These are phyloP conservation scores for Gari tellinella DNA, from an alignment of 2,888 invertebrate genomes.

Conservation along the genomic window DNA sequence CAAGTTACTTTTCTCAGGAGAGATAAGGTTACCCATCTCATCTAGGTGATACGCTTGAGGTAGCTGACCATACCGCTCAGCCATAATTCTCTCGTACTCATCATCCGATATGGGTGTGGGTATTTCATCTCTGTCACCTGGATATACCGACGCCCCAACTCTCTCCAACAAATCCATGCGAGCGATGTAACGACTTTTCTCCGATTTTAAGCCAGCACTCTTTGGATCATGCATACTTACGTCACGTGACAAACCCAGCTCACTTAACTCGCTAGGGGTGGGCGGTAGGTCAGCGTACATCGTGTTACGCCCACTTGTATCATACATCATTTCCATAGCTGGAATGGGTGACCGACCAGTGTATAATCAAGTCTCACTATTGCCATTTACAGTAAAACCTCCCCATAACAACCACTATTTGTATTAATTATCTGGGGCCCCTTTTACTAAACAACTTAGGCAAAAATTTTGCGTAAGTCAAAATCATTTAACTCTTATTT, in stretches of 20 bases:
- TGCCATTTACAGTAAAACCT: too few relatives aligned
- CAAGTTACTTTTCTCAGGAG: conserved; percentile 33
- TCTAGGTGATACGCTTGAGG: conserved; percentile 3
- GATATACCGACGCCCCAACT: conserved; percentile 42
- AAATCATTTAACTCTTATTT: too few relatives aligned
- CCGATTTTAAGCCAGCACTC: conserved; percentile 38
- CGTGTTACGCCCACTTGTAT: conserved; percentile 49
- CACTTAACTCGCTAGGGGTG: conserved; percentile 46
- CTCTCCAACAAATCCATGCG: conserved; percentile 51
- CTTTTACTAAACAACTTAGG: too few relatives aligned
- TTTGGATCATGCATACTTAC: conserved; percentile 45
- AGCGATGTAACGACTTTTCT: conserved; percentile 46
- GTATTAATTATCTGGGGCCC: too few relatives aligned
- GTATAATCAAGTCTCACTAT: too few relatives aligned
- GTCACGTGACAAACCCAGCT: conserved; percentile 45
- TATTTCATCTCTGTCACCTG: conserved; percentile 32
- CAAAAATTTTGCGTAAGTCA: too few relatives aligned
- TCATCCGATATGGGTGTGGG: conserved; percentile 43
- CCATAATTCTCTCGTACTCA: conserved; percentile 19
- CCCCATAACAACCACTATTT: too few relatives aligned
- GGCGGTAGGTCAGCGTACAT: conserved; percentile 53
- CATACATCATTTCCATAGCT: conserved; percentile 17
- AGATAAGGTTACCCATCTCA: conserved; percentile 21
- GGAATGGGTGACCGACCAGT: background rate
- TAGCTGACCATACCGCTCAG: background rate